Conservation (phyloP, 2,888 invertebrate species). For the Hartigia nigra region DNA sequence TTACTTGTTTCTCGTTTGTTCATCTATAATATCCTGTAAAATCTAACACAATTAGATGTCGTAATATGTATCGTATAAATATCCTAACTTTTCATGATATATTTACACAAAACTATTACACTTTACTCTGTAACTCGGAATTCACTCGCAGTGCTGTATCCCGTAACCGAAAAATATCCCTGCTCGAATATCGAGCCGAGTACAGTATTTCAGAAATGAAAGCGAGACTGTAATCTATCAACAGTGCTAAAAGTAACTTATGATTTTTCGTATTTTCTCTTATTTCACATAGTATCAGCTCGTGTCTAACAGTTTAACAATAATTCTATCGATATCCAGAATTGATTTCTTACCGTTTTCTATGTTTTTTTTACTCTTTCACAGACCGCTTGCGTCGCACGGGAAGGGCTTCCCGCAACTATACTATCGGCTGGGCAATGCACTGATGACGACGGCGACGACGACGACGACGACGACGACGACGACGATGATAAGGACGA, state of each 20-base stretch:
- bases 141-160: background rate
- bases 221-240: background rate
- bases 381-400: slow-evolving; percentile 82
- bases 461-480: slow-evolving; percentile 1
- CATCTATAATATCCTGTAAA: background rate
- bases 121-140: background rate
- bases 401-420: slow-evolving; percentile 84
- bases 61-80: background rate
- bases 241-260: background rate
- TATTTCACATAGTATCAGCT: background rate
- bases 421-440: slow-evolving; percentile 77
- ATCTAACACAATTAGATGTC: background rate
- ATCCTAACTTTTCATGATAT: too few relatives aligned
- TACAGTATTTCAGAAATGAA: background rate
- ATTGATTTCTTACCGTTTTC: background rate
- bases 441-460: slow-evolving; percentile 41
- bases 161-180: background rate
- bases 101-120: background rate
- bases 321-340: background rate
- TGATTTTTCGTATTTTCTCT: background rate
- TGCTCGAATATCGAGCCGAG: background rate
- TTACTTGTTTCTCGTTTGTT: background rate
- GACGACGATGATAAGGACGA: background rate
- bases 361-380: slow-evolving; percentile 56
- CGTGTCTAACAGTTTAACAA: background rate